Conservation (phyloP, 2,888 invertebrate genomes). For the Cetonia aurata region DNA sequence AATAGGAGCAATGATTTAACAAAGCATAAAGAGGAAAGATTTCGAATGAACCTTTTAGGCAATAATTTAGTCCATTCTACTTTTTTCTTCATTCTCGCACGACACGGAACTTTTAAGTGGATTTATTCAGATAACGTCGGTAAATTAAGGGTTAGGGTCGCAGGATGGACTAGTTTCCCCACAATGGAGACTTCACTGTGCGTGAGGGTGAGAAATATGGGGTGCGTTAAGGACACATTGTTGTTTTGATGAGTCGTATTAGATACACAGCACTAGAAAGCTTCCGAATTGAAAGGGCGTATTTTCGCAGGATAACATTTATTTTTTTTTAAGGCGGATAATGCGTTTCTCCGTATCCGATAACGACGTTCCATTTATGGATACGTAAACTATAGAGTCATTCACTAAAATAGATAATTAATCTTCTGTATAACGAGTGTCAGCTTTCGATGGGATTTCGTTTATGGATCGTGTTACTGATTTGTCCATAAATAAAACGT, state of each 20-base stretch:
- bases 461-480: too few relatives aligned
- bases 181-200: conserved; percentile 8
- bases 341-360: conserved; percentile 20
- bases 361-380: conserved; percentile 21
- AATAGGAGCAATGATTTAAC: not conserved
- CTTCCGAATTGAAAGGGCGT: conserved; percentile 22
- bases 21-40: not conserved
- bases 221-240: conserved; percentile 33
- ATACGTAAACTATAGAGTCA: not conserved
- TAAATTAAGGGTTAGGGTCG: conserved; percentile 39
- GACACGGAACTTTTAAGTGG: conserved; percentile 21
- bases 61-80: conserved; percentile 1
- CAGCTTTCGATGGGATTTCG: too few relatives aligned
- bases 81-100: conserved; percentile 10
- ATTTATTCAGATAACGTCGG: conserved; percentile 30
- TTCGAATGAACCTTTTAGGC: not conserved
- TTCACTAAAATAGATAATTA: not conserved
- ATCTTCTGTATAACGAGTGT: too few relatives aligned
- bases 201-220: conserved; percentile 31
- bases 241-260: conserved; percentile 42
- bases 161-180: conserved; percentile 18
- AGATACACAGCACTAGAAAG: conserved; percentile 30
- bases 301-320: conserved; percentile 28
- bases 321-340: conserved; percentile 9
- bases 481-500: too few relatives aligned